phyloP scores from a whole-genome alignment of 2,113 vertebrate species.

The Tauraco erythrolophus region DNA sequence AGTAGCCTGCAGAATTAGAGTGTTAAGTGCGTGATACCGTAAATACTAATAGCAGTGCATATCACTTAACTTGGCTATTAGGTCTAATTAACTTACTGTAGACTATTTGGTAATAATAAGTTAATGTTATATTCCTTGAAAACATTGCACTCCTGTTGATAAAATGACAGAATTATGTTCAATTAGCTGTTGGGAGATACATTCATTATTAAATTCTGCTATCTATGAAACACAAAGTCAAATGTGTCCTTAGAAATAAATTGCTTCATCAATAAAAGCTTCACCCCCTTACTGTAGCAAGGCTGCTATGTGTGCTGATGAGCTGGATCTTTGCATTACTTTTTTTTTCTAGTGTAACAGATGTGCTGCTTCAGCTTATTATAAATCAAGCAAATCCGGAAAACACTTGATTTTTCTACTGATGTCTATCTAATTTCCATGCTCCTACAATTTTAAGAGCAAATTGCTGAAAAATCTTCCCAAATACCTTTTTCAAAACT shows the following conservation, averaged over 20 bases:
- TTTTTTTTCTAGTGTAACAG: not conserved
- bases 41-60: not conserved
- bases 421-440: not conserved
- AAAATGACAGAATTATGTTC: slow-evolving; percentile 17
- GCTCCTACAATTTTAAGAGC: not conserved
- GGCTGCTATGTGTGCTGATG: not conserved
- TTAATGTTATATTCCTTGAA: not conserved
- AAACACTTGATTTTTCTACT: not conserved
- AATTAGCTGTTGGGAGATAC: not conserved
- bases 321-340: not conserved
- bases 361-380: not conserved
- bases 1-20: not conserved
- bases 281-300: not conserved
- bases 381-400: not conserved
- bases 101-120: not conserved
- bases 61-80: not conserved
- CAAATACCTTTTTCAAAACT: not conserved
- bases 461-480: not conserved
- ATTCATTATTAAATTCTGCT: not conserved
- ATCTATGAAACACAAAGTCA: not conserved
- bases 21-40: not conserved
- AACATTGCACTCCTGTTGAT: not conserved
- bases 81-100: slow-evolving; percentile 6
- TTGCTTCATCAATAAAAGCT: not conserved
- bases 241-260: not conserved